Percentiles rank a stretch among this genome's conserved stretches.
These are phyloP conservation scores for Achatina immaculata DNA, from an alignment of 1,140 invertebrate species.

Conservation along the genomic window DNA sequence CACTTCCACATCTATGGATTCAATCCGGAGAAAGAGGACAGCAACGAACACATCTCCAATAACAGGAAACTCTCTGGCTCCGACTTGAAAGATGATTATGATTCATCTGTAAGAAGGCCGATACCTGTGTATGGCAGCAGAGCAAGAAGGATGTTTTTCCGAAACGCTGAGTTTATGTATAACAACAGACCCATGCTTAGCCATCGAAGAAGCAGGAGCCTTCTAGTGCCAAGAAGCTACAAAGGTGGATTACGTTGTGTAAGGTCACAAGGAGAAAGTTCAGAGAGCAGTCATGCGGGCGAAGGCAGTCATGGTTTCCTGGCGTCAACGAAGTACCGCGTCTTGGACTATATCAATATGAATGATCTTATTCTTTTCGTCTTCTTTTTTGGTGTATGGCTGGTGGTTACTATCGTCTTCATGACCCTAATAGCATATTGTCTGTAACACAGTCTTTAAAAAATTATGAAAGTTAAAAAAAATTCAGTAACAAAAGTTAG, in stretches of 20 bases:
- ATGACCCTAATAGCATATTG: neutral
- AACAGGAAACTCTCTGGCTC: neutral
- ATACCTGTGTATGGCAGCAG: too few species aligned
- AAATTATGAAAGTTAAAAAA: neutral
- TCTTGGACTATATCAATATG: neutral
- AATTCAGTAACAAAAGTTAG: neutral
- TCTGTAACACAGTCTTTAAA: neutral
- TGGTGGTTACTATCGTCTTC: neutral
- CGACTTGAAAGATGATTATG: neutral
- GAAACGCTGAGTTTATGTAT: neutral
- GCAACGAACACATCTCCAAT: neutral
- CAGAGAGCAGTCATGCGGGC: neutral
- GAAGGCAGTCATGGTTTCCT: neutral
- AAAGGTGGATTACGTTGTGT: neutral
- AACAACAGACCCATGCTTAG: neutral
- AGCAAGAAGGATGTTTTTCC: too few species aligned
- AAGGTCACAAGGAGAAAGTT: neutral
- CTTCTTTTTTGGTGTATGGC: constrained; percentile 1
- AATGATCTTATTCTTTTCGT: neutral
- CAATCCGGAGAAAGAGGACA: neutral
- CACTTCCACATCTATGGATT: neutral
- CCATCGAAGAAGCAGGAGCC: neutral
- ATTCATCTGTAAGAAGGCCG: neutral
- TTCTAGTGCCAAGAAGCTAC: neutral
- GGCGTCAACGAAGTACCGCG: neutral